Evolutionary conservation across 2,888 invertebrate species (phyloP).

Genomic region (Blera fallax): DNA sequence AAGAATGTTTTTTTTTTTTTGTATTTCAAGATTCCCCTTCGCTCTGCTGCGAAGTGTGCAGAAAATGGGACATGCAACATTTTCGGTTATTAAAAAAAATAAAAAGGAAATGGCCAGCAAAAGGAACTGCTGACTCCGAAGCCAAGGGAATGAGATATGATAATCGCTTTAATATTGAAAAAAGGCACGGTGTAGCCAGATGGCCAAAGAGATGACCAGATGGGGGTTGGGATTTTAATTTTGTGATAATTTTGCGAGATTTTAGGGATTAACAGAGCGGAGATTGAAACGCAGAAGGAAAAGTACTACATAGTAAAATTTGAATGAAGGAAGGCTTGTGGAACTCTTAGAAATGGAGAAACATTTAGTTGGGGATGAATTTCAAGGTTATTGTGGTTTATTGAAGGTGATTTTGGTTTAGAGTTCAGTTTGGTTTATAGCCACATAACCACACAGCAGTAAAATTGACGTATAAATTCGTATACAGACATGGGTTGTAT

Average conservation of each 20-base stretch:
- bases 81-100: constrained; percentile 57
- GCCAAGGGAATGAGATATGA: constrained; percentile 62
- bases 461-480: too few relatives aligned
- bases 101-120: constrained; percentile 21
- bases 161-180: constrained; percentile 67
- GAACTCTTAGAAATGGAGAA: neutral
- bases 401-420: neutral
- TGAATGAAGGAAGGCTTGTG: neutral
- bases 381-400: neutral
- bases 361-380: neutral
- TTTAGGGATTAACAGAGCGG: constrained; percentile 46
- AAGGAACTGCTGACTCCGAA: constrained; percentile 49
- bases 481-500: too few relatives aligned
- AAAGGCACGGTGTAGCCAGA: constrained; percentile 47
- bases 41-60: constrained; percentile 31
- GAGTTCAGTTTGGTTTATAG: neutral
- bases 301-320: neutral
- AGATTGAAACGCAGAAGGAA: neutral
- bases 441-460: neutral
- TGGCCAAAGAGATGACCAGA: constrained; percentile 51
- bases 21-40: neutral
- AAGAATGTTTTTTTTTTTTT: constrained; percentile 14
- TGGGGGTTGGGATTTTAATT: constrained; percentile 64
- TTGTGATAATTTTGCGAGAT: constrained; percentile 67
- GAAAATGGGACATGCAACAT: constrained; percentile 54